A percentile compares a stretch with the other conserved stretches of the same genome.
These are phyloP conservation scores for Eonycteris spelaea DNA, from an alignment of 2,113 vertebrate species.

Conservation along the genomic window DNA sequence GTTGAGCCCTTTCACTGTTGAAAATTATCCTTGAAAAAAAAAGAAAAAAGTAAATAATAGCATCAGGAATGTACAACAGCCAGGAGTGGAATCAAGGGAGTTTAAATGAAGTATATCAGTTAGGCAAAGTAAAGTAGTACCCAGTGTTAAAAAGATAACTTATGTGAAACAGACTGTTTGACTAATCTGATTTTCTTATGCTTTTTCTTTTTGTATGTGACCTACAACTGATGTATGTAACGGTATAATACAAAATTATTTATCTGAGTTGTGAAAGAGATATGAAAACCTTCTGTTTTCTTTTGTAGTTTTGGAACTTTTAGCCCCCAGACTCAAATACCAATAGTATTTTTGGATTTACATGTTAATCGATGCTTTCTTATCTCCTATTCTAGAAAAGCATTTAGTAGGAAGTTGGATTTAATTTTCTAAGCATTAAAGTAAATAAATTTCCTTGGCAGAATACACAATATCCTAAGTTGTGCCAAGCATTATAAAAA, in stretches of 20 bases:
- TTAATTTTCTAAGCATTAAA: conserved; percentile 40
- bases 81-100: background rate
- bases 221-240: background rate
- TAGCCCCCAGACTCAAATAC: background rate
- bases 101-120: background rate
- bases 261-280: background rate
- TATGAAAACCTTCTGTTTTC: background rate
- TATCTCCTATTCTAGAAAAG: background rate
- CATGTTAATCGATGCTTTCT: background rate
- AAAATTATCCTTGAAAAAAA: background rate
- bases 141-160: background rate
- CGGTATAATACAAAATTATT: background rate
- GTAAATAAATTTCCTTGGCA: background rate
- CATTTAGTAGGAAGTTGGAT: conserved; percentile 10
- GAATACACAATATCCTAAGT: background rate
- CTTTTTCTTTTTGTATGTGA: background rate
- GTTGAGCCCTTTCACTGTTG: background rate
- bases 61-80: background rate
- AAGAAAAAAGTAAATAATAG: background rate
- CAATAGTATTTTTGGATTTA: background rate
- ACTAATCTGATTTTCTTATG: background rate
- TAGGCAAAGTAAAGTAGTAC: background rate
- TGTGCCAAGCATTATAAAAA: background rate
- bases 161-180: background rate
- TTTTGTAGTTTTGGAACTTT: conserved; percentile 18